Conservation (phyloP, 2,888 invertebrate genomes). For the Cryptops parisi region DNA sequence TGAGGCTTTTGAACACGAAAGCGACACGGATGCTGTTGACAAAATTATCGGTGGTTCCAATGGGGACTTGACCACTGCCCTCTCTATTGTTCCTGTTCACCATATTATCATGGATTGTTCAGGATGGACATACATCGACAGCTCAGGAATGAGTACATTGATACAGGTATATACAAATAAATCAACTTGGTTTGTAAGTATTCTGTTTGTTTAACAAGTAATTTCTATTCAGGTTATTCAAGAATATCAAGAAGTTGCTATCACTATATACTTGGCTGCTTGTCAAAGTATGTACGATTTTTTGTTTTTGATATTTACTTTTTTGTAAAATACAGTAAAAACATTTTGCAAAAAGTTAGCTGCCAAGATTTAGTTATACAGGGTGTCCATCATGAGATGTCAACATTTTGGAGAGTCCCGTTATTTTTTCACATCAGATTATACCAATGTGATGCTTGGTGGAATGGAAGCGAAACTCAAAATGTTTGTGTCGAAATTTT, state of each 20-base stretch:
- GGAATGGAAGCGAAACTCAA: no score
- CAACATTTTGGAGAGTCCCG: no score
- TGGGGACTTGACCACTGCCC: conserved; percentile 1
- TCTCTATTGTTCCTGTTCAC: conserved; percentile 2
- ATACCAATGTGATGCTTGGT: no score
- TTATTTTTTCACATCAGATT: no score
- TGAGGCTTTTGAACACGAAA: conserved; percentile 7
- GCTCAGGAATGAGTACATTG: conserved; percentile 14
- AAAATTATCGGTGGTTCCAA: conserved; percentile 5
- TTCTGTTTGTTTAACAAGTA: not conserved
- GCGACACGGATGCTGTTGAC: conserved; percentile 12
- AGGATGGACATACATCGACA: conserved; percentile 17
- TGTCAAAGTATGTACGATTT: conserved; percentile 17
- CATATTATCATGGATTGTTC: conserved; percentile 18
- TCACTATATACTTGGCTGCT: conserved; percentile 11
- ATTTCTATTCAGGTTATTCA: conserved; percentile 9
- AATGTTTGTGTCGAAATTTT: no score
- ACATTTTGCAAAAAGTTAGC: no score
- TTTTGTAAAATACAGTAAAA: no score
- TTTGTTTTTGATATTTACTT: no score
- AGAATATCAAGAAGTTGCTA: conserved; percentile 14
- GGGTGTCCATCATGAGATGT: no score
- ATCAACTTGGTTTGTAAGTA: not conserved
- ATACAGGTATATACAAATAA: conserved; percentile 13
- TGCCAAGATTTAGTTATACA: no score